Conservation (phyloP, 2,888 invertebrate genomes). For the Lapara coniferarum region DNA sequence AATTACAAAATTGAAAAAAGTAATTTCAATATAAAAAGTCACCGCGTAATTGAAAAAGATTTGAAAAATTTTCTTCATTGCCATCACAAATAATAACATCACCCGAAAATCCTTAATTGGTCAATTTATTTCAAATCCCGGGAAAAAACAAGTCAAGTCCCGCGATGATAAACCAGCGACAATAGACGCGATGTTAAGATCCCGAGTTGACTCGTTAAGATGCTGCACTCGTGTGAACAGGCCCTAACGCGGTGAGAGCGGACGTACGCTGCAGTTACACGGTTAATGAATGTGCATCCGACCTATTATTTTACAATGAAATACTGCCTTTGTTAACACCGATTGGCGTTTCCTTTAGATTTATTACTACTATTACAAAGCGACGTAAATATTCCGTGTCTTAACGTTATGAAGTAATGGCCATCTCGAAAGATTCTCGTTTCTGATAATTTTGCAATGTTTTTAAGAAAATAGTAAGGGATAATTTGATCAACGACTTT, state of each 20-base stretch:
- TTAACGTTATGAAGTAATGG: neutral
- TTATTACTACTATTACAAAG: slow-evolving; percentile 16
- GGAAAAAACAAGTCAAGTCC: slow-evolving; percentile 4
- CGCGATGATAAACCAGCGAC: slow-evolving; percentile 14
- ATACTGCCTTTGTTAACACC: slow-evolving; percentile 40
- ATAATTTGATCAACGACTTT: neutral
- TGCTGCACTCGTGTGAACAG: slow-evolving; percentile 25
- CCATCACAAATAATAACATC: no score
- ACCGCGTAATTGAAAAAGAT: no score
- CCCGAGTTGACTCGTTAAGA: slow-evolving; percentile 22
- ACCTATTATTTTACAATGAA: slow-evolving; percentile 46
- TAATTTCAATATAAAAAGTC: no score
- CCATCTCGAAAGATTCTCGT: neutral
- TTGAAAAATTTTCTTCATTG: no score
- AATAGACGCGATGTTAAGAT: slow-evolving; percentile 19
- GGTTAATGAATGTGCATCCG: slow-evolving; percentile 62
- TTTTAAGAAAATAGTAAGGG: neutral
- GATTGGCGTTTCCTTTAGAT: slow-evolving; percentile 39
- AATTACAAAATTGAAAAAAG: no score
- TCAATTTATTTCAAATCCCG: neutral
- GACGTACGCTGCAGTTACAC: slow-evolving; percentile 53
- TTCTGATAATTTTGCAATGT: neutral
- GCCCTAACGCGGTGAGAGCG: slow-evolving; percentile 46
- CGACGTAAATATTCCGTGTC: slow-evolving; percentile 7
- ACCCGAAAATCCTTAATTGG: neutral